Base-by-base conservation (phyloP, 2,888 invertebrate species). In the Lochmaea crataegi region DNA sequence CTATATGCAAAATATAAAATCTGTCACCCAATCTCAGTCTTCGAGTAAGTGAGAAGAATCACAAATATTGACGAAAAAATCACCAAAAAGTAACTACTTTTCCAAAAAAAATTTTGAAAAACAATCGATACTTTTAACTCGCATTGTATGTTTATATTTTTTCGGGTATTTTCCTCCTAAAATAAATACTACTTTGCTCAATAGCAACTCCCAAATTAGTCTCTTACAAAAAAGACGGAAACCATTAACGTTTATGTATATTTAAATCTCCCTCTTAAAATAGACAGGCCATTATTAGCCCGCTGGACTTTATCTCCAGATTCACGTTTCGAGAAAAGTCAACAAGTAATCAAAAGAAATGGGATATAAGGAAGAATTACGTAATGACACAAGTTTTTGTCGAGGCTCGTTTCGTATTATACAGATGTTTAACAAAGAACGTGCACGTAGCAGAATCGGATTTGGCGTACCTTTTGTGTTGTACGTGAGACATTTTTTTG, bases 351-450 rank as follows among this genome's bases (percentile, higher is more conserved):
- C 4, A 11, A 63, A 38, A 42, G 7, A 63, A 42, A 63, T 14
- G 16, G 61, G 61, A 63, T 11, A n/a, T 6, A 42, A 42, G 42
- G 42, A 42, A 63, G 42, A 63, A 63, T 63, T 63, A 63, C 12
- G 61, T 66, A 66, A 66, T 57, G 57, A 42, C 7, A 66, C 66
- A 16, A 57, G 66, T 66, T 66, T 66, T 66, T 66, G 41, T 42
- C n/a, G 41, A 63, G 16, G 61, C 56, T 38, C 9, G 41, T 56
- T 12, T 38, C 66, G 32, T 56, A 41, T 18, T 42, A 41, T 56
- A 66, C 66, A 66, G 56, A 66, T 66, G 66, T 57, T 56, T 56
- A 41, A 41, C 66, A 42, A 22, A 56, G 56, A 66, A 38, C 12
- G 60, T n/a, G n/a, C 12, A 22, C 11, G 60, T 38, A 3, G 14